Evolutionary conservation across 2,888 invertebrate species (phyloP).

Genomic region (Microctonus brassicae): DNA sequence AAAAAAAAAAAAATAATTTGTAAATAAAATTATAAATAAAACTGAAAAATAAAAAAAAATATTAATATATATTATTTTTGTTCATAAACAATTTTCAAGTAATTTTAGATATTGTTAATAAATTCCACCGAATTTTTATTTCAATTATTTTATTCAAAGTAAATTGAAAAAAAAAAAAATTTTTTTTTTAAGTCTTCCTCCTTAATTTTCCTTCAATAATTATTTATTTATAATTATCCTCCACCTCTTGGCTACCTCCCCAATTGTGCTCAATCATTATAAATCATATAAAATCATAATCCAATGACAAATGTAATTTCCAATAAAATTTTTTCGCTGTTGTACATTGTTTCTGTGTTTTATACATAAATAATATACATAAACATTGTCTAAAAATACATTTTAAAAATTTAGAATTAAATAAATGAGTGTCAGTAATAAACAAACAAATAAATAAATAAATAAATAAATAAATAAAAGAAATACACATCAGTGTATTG

Average conservation of each 20-base stretch:
- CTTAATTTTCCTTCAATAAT: too few relatives aligned
- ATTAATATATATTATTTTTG: constrained; percentile 24
- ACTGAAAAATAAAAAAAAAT: not conserved
- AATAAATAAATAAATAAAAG: not conserved
- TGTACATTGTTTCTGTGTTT: constrained; percentile 51
- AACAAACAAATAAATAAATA: not conserved
- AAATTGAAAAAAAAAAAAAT: too few relatives aligned
- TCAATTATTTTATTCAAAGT: too few relatives aligned
- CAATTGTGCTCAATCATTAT: too few relatives aligned
- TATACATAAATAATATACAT: constrained; percentile 48
- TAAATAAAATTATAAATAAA: constrained; percentile 19
- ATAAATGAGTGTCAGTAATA: constrained; percentile 47
- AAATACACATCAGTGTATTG: not conserved
- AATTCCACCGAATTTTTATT: too few relatives aligned
- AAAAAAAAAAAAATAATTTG: constrained; percentile 1
- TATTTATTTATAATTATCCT: too few relatives aligned
- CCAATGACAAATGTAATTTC: constrained; percentile 18
- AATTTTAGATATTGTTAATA: too few relatives aligned
- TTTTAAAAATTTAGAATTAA: constrained; percentile 18
- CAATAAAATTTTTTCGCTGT: constrained; percentile 34
- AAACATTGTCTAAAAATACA: constrained; percentile 43
- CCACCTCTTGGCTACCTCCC: too few relatives aligned
- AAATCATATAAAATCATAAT: not conserved
- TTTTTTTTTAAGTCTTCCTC: too few relatives aligned
- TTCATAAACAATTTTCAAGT: constrained; percentile 38